Evolutionary conservation across 2,888 invertebrate species (phyloP), one percentile per base, ranked within the genome.

Genomic region (Harmothoe impar): DNA sequence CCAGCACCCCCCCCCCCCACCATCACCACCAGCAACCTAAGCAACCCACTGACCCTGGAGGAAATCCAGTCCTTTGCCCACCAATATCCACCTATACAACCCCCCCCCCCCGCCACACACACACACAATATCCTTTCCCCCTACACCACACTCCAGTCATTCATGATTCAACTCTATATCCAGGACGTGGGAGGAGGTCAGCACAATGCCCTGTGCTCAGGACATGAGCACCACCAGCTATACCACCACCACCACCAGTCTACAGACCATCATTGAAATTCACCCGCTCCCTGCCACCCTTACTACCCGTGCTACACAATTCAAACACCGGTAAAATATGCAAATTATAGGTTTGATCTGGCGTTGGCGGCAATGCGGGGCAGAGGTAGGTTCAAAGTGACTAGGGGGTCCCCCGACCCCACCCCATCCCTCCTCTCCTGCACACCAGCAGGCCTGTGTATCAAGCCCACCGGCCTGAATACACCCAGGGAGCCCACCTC

Each of bases 261-360:
- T 62, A 1, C 77, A 77, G 31, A 5, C 29, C 31, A 29, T 81
- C 81, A 81, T 81, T 81, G 81, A 43, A 81, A 35, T 81, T 81
- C 72, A 29, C 72, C 72, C 72, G 72, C 15, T 72, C 33, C 81
- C 35, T 81, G 81, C 81, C 81, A n/a, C 23, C 81, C 81, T 72
- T 3, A 1, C 43, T 43, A 43, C 43, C 72, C 72, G 29, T 29
- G 35, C 81, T 43, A n/a, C 81, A 81, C 81, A 81, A 81, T 81
- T 81, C 81, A 81, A 81, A 81, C 81, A 81, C 35, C 81, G 81
- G 81, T 81, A 81, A 81, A 81, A 81, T 81, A 81, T 81, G 81
- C 81, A 81, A 81, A 81, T 81, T 81, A 81, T 81, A 81, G 81
- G 81, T 43, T 81, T 81, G 81, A 81, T 81, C 81, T 81, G 81